phyloP scores from a whole-genome alignment of 1,140 invertebrate species.

The Lepidurus apus region DNA sequence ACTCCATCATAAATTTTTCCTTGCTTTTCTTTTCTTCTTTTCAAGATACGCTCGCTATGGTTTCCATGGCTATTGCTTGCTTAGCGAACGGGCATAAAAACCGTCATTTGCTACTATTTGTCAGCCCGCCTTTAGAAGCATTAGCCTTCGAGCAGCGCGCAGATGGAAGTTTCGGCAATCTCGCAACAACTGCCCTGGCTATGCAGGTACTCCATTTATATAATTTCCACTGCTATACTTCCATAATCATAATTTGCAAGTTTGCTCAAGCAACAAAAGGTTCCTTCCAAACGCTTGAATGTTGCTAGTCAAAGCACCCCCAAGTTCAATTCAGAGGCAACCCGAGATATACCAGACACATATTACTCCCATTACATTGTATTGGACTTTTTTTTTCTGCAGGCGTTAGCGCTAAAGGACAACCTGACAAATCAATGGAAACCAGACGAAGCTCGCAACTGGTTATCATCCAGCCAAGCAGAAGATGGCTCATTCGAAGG shows the following conservation, averaged over 20 bases:
- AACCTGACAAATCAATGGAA: slow-evolving; percentile 32
- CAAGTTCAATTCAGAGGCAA: neutral
- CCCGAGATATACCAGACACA: neutral
- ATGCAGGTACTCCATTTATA: slow-evolving; percentile 54
- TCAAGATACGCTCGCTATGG: slow-evolving; percentile 73
- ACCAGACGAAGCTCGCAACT: slow-evolving; percentile 61
- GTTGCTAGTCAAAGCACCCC: too few species aligned
- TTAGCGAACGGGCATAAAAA: slow-evolving; percentile 50
- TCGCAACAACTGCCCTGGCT: slow-evolving; percentile 71
- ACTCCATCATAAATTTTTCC: neutral
- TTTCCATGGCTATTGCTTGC: slow-evolving; percentile 71
- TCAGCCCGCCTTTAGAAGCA: slow-evolving; percentile 65
- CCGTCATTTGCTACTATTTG: slow-evolving; percentile 28
- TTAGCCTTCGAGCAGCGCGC: slow-evolving; percentile 67
- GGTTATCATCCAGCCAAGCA: slow-evolving; percentile 64
- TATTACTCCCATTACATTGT: neutral
- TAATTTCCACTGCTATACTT: neutral
- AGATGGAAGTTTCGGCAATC: slow-evolving; percentile 70
- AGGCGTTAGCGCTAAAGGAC: slow-evolving; percentile 56
- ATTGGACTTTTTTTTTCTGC: slow-evolving; percentile 31
- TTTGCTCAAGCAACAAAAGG: neutral
- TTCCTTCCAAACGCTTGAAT: too few species aligned
- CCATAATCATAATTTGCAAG: neutral
- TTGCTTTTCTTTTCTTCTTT: slow-evolving; percentile 21
- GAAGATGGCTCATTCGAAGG: slow-evolving; percentile 69